Conservation (phyloP, 53 echinoderm and acorn worm species). For the Hippasteria phrygiana region DNA sequence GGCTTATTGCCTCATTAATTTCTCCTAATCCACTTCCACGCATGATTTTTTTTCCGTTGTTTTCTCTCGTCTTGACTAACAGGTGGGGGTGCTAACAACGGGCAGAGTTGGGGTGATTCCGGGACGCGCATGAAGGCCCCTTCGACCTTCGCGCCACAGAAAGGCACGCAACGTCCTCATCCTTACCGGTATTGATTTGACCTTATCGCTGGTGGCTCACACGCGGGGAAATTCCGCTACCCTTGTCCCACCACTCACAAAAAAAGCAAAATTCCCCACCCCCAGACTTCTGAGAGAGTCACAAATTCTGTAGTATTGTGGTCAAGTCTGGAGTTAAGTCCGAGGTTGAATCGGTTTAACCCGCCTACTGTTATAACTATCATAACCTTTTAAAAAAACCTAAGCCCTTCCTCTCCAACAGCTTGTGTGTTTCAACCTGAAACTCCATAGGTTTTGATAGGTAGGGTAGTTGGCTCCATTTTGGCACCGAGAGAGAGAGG, state of each 20-base stretch:
- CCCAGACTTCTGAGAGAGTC: too few species aligned
- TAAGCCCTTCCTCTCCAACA: too few species aligned
- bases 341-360: too few species aligned
- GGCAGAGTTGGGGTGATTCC: slow-evolving; percentile 45
- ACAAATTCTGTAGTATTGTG: too few species aligned
- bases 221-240: neutral
- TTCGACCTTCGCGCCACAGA: slow-evolving; percentile 29
- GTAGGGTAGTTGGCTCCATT: too few species aligned
- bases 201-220: slow-evolving; percentile 2
- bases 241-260: neutral
- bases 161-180: slow-evolving; percentile 57
- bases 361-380: too few species aligned
- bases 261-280: too few species aligned
- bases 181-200: slow-evolving; percentile 64
- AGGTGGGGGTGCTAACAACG: slow-evolving; percentile 54
- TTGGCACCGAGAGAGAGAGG: too few species aligned
- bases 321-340: too few species aligned
- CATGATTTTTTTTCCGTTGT: neutral
- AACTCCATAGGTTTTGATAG: too few species aligned
- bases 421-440: too few species aligned
- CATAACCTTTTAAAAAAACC: too few species aligned
- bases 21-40: neutral
- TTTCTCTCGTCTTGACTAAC: slow-evolving; percentile 1
- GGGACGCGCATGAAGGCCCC: slow-evolving; percentile 35
- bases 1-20: neutral